Evolutionary conservation across 2,797 vertebrate species (phyloP).

Genomic region (Botia almorhae): DNA sequence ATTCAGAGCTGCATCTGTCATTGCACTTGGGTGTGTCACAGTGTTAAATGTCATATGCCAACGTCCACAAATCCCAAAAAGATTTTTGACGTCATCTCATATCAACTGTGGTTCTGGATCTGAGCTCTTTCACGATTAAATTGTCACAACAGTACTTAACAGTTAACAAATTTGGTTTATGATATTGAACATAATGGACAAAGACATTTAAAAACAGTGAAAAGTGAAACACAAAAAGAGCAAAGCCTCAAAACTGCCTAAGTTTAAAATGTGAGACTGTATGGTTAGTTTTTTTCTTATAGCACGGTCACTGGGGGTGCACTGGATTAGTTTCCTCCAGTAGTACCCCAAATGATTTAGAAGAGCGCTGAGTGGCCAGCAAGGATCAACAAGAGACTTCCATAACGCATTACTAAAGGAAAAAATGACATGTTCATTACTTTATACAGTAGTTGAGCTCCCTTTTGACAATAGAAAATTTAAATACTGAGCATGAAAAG

Average conservation of each 20-base stretch:
- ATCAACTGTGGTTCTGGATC: constrained; percentile 53
- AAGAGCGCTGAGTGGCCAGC: neutral
- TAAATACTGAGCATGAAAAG: too few species aligned
- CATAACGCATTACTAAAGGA: too few species aligned
- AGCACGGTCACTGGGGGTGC: neutral
- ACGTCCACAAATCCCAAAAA: constrained; percentile 57
- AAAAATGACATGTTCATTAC: too few species aligned
- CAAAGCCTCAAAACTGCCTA: neutral
- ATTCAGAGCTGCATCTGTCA: constrained; percentile 70
- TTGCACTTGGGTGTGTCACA: constrained; percentile 68
- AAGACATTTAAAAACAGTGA: neutral
- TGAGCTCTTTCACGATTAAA: constrained; percentile 53
- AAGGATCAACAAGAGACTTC: constrained; percentile 59
- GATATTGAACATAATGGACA: neutral
- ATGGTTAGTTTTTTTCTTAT: neutral
- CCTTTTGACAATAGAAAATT: too few species aligned
- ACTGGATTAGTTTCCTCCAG: neutral
- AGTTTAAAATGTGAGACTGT: neutral
- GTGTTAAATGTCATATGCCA: constrained; percentile 67
- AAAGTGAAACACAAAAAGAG: neutral
- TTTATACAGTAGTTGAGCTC: too few species aligned
- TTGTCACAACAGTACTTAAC: constrained; percentile 35
- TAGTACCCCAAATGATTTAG: neutral
- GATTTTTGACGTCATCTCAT: constrained; percentile 58
- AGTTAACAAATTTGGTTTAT: neutral